A percentile compares a stretch with the other conserved stretches of the same genome.
These are phyloP conservation scores for Papilio helenus DNA, from an alignment of 1,140 invertebrate genomes.

Conservation along the genomic window DNA sequence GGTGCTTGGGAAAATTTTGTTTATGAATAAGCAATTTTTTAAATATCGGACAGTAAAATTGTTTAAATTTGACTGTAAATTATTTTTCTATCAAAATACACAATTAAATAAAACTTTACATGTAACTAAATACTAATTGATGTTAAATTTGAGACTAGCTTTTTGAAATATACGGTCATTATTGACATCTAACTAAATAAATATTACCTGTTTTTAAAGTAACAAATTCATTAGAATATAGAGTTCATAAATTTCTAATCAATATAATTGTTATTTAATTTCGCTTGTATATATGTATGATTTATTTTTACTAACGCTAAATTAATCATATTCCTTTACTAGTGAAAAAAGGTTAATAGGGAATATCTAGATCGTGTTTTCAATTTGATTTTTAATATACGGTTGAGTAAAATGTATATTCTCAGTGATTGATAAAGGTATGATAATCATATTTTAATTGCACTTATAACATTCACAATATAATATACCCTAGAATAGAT, in stretches of 20 bases:
- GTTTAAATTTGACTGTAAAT: background rate
- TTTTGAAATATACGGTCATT: constrained; percentile 70
- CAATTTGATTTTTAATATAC: background rate
- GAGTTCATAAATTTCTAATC: constrained; percentile 22
- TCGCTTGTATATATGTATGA: constrained; percentile 31
- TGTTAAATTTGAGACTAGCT: constrained; percentile 77
- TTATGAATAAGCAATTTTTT: background rate
- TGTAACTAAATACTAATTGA: background rate
- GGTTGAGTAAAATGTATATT: background rate
- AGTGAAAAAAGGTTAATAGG: constrained; percentile 41
- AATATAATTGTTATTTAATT: background rate
- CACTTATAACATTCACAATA: background rate
- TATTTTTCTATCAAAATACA: background rate
- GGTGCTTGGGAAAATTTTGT: constrained; percentile 24
- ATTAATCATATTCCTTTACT: constrained; percentile 77
- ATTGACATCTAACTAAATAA: constrained; percentile 32
- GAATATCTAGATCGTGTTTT: background rate
- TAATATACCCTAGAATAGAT: background rate
- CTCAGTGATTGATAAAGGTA: background rate
- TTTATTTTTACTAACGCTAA: constrained; percentile 40
- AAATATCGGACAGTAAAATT: background rate
- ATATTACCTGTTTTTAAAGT: constrained; percentile 30
- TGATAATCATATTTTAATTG: background rate
- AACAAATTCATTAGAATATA: constrained; percentile 33
- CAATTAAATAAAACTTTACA: background rate